Base-by-base conservation (phyloP, 2,888 invertebrate species). In the Carabus problematicus region DNA sequence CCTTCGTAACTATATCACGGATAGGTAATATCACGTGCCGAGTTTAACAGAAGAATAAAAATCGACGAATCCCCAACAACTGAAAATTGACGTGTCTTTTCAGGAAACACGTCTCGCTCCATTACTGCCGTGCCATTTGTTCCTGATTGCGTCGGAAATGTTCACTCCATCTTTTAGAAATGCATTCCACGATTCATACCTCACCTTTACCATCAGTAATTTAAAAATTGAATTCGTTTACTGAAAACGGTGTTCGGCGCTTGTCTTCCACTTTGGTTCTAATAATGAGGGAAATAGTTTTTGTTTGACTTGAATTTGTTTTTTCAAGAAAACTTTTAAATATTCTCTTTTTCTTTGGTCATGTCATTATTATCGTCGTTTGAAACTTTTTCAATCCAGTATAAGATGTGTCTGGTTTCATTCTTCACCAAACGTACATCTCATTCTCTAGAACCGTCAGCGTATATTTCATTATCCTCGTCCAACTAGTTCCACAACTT, bases 211-310 rank as follows among this genome's bases (percentile, higher is more conserved):
- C 40, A 41, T 4, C 19, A 54, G 42, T 55, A 54, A 64, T 64
- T 54, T 64, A 54, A 52, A 64, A 64, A 64, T 64, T 64, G 63
- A 64, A 54, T 64, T 64, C 41, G 54, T 54, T 64, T 64, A 54
- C 29, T 49, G 62, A 14, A 62, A 62, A 62, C 49, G 62, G 49
- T 40, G 62, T 62, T 47, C 63, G 54, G 42, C 54, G 14, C 16
- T 11, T 18, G 12, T n/a, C 16, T 41, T 6, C 41, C 40, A 54
- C 52, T 47, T 40, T 14, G 41, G n/a, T 49, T 52, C 16, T 55
- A 54, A 18, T 64, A 64, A 52, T 52, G 52, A 64, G 16, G 8
- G 42, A n/a, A 64, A 54, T 64, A 52, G 42, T 54, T 64, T 41
- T 64, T 52, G 52, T 64, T 64, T 42, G 40, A 4, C 9, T 52